A percentile compares a stretch with the other conserved stretches of the same genome.
These are phyloP conservation scores for Schizopygopsis malacanthus DNA, from an alignment of 2,797 vertebrate genomes.

Conservation along the genomic window DNA sequence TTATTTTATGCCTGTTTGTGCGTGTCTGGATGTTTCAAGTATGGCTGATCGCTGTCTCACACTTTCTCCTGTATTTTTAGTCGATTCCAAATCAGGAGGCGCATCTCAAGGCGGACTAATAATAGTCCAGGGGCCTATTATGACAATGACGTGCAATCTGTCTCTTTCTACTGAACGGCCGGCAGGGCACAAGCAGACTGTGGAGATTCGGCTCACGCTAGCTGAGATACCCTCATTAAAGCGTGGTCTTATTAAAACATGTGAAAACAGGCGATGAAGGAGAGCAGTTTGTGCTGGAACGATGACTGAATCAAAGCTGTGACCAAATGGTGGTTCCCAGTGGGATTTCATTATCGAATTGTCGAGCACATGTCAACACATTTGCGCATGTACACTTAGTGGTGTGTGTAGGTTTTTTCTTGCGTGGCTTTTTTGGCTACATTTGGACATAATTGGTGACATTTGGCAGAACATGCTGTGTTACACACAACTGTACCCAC, in stretches of 20 bases:
- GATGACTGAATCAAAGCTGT: conserved; percentile 37
- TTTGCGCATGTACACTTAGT: conserved; percentile 32
- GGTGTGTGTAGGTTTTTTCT: background rate
- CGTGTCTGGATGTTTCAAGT: conserved; percentile 25
- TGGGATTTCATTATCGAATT: conserved; percentile 31
- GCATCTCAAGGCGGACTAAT: conserved; percentile 54
- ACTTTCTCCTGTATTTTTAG: conserved; percentile 42
- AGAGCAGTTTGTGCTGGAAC: conserved; percentile 9
- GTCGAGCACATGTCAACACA: conserved; percentile 25
- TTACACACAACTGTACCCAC: background rate
- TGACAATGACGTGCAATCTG: conserved; percentile 61
- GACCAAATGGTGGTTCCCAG: conserved; percentile 35
- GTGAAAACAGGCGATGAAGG: conserved; percentile 13
- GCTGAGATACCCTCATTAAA: conserved; percentile 27
- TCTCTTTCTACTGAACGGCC: conserved; percentile 51
- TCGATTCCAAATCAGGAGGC: conserved; percentile 44
- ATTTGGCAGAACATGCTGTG: background rate
- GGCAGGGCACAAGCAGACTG: conserved; percentile 30
- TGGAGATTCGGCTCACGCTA: conserved; percentile 8
- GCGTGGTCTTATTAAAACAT: conserved; percentile 18
- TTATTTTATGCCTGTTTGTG: conserved; percentile 39
- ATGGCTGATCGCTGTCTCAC: conserved; percentile 31
- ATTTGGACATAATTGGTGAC: conserved; percentile 1
- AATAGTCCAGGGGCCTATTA: conserved; percentile 57
- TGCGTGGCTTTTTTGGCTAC: background rate